Percentiles rank a stretch among this genome's conserved stretches.
Conservation (phyloP, 1,140 invertebrate genomes). For the Diachasmimorpha longicaudata region DNA sequence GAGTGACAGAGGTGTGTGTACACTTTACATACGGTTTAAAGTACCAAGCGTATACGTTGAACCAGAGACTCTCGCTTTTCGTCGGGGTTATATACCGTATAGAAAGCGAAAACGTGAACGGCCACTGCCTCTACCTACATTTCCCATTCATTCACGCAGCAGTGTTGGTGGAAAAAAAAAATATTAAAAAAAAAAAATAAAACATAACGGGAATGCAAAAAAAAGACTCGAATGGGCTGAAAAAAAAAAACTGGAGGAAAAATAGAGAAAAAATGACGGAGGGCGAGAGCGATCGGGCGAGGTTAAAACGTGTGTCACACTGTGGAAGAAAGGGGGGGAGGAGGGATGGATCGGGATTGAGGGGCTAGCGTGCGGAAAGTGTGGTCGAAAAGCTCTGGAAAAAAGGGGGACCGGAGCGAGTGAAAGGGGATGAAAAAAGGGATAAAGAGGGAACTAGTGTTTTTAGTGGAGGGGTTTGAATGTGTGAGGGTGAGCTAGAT, state of each 20-base stretch:
- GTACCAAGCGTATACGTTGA: conserved; percentile 21
- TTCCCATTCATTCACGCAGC: conserved; percentile 60
- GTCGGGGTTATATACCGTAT: conserved; percentile 46
- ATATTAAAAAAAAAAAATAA: conserved; percentile 39
- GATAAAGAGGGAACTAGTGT: background rate
- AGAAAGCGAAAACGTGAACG: conserved; percentile 57
- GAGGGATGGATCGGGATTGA: conserved; percentile 7
- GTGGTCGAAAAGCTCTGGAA: background rate
- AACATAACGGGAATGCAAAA: background rate
- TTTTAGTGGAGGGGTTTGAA: background rate
- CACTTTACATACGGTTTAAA: conserved; percentile 4
- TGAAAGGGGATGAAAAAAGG: background rate
- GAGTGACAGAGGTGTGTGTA: conserved; percentile 39
- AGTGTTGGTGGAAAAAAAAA: conserved; percentile 37
- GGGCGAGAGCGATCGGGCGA: conserved; percentile 28
- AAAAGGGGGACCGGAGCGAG: background rate
- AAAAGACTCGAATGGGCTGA: conserved; percentile 14
- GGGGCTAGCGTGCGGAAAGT: conserved; percentile 19
- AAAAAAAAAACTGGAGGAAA: conserved; percentile 21
- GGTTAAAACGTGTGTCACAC: conserved; percentile 13
- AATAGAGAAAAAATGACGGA: conserved; percentile 24
- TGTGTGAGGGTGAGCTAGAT: background rate
- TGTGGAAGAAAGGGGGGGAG: conserved; percentile 23
- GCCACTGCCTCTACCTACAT: conserved; percentile 57
- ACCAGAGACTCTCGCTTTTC: conserved; percentile 62